Percentiles rank a stretch among this genome's conserved stretches.
Conservation (phyloP, 2,888 invertebrate genomes). For the Zelleria hepariella region DNA sequence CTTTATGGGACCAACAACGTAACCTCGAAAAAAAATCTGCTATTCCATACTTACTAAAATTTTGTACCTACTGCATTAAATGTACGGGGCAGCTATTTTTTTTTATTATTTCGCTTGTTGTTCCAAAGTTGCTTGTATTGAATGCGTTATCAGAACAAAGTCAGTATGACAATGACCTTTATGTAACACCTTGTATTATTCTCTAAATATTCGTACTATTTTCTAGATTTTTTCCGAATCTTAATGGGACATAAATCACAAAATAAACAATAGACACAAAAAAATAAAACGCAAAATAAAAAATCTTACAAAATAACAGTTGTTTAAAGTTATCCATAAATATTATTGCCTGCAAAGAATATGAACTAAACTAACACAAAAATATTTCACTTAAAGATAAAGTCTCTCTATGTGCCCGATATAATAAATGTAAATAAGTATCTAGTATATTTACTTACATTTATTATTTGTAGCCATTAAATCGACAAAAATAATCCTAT, state of each 20-base stretch:
- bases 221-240: neutral
- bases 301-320: constrained; percentile 11
- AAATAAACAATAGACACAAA: constrained; percentile 3
- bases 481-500: neutral
- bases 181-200: too few species aligned
- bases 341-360: constrained; percentile 8
- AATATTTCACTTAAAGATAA: neutral
- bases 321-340: constrained; percentile 9
- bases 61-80: too few species aligned
- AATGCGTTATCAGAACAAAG: too few species aligned
- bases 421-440: neutral
- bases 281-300: constrained; percentile 10
- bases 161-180: too few species aligned
- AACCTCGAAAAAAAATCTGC: too few species aligned
- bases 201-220: neutral
- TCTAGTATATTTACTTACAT: neutral
- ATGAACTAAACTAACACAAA: neutral
- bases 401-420: neutral
- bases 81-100: too few species aligned
- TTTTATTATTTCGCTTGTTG: too few species aligned
- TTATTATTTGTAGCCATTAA: neutral
- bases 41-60: too few species aligned
- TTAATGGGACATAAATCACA: neutral
- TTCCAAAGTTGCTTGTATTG: too few species aligned
- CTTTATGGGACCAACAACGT: too few species aligned